Conservation (phyloP, 1,140 invertebrate genomes). For the Neodiprion pinetum region DNA sequence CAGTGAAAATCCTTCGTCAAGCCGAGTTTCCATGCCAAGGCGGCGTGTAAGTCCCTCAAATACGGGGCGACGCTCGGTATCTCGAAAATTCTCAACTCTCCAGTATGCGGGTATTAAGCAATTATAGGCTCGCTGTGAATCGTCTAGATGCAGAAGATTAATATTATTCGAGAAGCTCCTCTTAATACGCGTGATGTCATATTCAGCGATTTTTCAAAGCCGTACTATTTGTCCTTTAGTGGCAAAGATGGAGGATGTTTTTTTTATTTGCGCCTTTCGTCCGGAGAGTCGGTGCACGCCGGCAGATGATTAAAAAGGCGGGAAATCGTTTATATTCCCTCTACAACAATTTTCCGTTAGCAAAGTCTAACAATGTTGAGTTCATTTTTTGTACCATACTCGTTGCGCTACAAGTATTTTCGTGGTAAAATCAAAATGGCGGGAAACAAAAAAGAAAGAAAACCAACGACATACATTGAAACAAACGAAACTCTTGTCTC, state of each 20-base stretch:
- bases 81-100: slow-evolving; percentile 29
- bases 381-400: neutral
- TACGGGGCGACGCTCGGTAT: slow-evolving; percentile 37
- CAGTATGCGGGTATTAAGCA: neutral
- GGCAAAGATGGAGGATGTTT: slow-evolving; percentile 57
- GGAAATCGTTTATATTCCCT: slow-evolving; percentile 34
- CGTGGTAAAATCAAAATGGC: slow-evolving; percentile 32
- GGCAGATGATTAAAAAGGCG: slow-evolving; percentile 43
- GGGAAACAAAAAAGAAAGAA: slow-evolving; percentile 36
- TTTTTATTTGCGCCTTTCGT: slow-evolving; percentile 45
- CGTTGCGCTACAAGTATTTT: slow-evolving; percentile 21
- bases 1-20: slow-evolving; percentile 48
- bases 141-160: neutral
- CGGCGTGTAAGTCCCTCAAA: slow-evolving; percentile 42
- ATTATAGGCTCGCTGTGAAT: neutral
- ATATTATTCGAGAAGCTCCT: neutral
- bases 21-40: slow-evolving; percentile 57
- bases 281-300: slow-evolving; percentile 18
- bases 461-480: neutral
- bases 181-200: slow-evolving; percentile 27
- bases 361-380: neutral
- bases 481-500: neutral
- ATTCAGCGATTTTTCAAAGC: slow-evolving; percentile 42
- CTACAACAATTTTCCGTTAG: too few relatives aligned
- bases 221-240: slow-evolving; percentile 51